A percentile compares a stretch with the other conserved stretches of the same genome.
Evolutionary conservation across 2,113 vertebrate genomes (phyloP).

Genomic region (Columba livia): DNA sequence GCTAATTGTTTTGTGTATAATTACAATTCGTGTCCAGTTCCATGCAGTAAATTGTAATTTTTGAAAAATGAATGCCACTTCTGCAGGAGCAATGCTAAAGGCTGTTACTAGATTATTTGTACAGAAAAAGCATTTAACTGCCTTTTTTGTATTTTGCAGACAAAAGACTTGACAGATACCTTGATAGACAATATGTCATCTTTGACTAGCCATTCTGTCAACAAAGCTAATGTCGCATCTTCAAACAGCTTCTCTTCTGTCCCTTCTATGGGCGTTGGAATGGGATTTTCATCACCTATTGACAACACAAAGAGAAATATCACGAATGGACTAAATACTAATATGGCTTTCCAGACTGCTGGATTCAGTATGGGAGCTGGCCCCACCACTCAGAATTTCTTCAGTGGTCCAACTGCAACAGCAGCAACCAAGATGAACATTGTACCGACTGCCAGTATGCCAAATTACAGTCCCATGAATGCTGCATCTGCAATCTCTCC

Average conservation of each 20-base stretch:
- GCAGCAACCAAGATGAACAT: slow-evolving; percentile 71
- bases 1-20: background rate
- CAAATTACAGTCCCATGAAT: slow-evolving; percentile 83
- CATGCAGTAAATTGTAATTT: background rate
- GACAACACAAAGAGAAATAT: slow-evolving; percentile 78
- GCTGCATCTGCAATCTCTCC: slow-evolving; percentile 64
- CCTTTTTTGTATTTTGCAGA: slow-evolving; percentile 76
- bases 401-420: slow-evolving; percentile 69
- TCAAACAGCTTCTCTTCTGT: slow-evolving; percentile 79
- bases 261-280: slow-evolving; percentile 72
- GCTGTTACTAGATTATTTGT: background rate
- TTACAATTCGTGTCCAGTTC: background rate
- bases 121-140: background rate
- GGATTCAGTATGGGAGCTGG: slow-evolving; percentile 80
- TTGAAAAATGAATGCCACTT: background rate
- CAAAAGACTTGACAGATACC: slow-evolving; percentile 94
- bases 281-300: slow-evolving; percentile 75
- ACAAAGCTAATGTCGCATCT: slow-evolving; percentile 76
- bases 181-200: slow-evolving; percentile 91
- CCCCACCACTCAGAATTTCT: slow-evolving; percentile 80
- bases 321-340: slow-evolving; percentile 85
- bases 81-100: background rate
- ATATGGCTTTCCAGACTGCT: slow-evolving; percentile 83
- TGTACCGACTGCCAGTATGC: slow-evolving; percentile 80
- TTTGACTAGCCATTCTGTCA: slow-evolving; percentile 80